Base-by-base conservation (phyloP, 2,888 invertebrate species). In the Leucania comma region DNA sequence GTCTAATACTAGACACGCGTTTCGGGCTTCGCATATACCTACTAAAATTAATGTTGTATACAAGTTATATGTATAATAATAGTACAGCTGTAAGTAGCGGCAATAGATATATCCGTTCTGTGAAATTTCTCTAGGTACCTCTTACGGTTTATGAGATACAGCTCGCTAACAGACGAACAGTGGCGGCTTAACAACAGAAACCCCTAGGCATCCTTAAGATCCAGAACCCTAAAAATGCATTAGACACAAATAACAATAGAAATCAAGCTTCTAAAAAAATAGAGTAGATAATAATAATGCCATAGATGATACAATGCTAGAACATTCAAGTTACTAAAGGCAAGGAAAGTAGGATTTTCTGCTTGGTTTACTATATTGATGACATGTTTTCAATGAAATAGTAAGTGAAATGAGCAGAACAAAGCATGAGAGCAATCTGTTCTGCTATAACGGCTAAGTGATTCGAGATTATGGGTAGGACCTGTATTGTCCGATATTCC, bases 311-410 rank as follows among this genome's bases (percentile, higher is more conserved):
- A 62, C 20, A 71, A 53, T 69, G 72, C 53, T 35, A 42, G 22
- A 26, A 24, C 2, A 24, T 56, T 14, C 10, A 35, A 26, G 38
- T 69, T 56, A 24, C 35, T 68, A 62, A 53, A 57, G 58, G 51
- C 48, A 65, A 56, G 50, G 83, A 83, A 77, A 83, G 81, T 80
- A 54, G 53, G 46, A 73, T 78, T 72, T 81, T 75, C 71, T 71
- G 48, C 58, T 26, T 75, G 61, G 78, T 73, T 83, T 48, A 72
- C 69, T 51, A 14, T 57, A 54, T n/a, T 82, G 78, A 82, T 78
- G 63, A 29, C 3, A 48, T 38, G 61, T 58, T 74, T 74, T 60
- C 72, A 74, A 61, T 72, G 78, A 80, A 72, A 83, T 42, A 20
- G 81, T 57, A 76, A 78, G 66, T 72, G 60, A 63, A 78, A 64